Percentiles rank a stretch among this genome's conserved stretches.
Evolutionary conservation across 1,140 invertebrate species (phyloP).

Genomic region (Manduca sexta): DNA sequence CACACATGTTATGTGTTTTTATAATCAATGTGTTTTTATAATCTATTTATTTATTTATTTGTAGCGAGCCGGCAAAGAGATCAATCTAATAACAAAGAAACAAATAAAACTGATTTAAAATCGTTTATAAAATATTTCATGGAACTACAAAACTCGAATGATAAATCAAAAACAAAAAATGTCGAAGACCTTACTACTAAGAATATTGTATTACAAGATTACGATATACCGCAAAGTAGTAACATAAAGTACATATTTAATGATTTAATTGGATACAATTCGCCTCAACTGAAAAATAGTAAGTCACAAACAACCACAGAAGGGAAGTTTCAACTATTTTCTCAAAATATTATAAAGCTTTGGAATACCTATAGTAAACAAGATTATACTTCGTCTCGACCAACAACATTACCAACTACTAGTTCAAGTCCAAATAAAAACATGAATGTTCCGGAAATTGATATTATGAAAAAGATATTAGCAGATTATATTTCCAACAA

Average conservation of each 20-base stretch:
- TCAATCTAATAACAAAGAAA: neutral
- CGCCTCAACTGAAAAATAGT: neutral
- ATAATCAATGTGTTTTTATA: too few relatives aligned
- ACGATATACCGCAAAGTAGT: neutral
- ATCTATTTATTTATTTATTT: neutral
- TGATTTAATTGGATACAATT: neutral
- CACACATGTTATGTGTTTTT: too few relatives aligned
- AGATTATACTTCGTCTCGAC: neutral
- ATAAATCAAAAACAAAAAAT: neutral
- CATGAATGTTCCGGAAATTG: neutral
- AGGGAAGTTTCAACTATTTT: neutral
- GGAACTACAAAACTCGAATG: neutral
- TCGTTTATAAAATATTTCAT: neutral
- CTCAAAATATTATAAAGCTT: conserved; percentile 2
- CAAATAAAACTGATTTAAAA: neutral
- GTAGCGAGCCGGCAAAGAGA: neutral
- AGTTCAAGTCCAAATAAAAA: neutral
- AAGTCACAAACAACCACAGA: neutral
- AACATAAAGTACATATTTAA: neutral
- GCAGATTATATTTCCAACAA: neutral
- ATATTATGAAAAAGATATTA: conserved; percentile 1
- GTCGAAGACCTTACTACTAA: neutral
- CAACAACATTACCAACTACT: neutral
- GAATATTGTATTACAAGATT: neutral
- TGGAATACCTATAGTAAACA: neutral